Conservation (phyloP, 2,797 vertebrate genomes). For the Urocyon cinereoargenteus region DNA sequence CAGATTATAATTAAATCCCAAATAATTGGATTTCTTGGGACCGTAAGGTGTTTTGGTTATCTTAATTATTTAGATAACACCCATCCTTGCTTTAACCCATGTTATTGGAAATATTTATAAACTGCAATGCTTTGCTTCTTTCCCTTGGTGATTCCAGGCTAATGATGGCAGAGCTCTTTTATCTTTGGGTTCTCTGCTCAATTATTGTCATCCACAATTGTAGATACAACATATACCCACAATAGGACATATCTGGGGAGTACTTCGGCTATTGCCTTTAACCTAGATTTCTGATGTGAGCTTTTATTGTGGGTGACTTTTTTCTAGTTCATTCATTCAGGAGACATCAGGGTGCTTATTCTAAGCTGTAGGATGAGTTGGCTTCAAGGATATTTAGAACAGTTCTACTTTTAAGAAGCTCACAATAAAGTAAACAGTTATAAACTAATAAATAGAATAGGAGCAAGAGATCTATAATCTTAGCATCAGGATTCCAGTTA, state of each 20-base stretch:
- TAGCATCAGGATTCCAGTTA: neutral
- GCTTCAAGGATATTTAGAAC: slow-evolving; percentile 42
- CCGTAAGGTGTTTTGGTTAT: neutral
- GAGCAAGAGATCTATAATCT: neutral
- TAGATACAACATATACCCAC: neutral
- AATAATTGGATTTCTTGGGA: neutral
- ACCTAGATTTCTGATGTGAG: neutral
- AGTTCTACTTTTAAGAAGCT: neutral
- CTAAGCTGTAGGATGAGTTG: neutral
- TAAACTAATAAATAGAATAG: neutral
- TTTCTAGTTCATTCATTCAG: slow-evolving; percentile 14
- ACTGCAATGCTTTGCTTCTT: neutral
- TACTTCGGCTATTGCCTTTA: neutral
- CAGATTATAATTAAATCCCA: neutral
- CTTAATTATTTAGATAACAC: neutral
- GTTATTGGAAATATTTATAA: neutral
- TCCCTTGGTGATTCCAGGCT: neutral
- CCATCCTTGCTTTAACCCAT: neutral
- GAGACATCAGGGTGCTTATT: neutral
- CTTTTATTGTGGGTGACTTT: neutral
- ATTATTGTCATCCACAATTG: neutral
- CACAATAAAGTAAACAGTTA: slow-evolving; percentile 3
- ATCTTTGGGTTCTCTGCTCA: neutral
- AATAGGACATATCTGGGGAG: neutral
- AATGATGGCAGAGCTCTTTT: neutral